Conservation (phyloP, 2,888 invertebrate species). For the Hirudinaria manillensis region DNA sequence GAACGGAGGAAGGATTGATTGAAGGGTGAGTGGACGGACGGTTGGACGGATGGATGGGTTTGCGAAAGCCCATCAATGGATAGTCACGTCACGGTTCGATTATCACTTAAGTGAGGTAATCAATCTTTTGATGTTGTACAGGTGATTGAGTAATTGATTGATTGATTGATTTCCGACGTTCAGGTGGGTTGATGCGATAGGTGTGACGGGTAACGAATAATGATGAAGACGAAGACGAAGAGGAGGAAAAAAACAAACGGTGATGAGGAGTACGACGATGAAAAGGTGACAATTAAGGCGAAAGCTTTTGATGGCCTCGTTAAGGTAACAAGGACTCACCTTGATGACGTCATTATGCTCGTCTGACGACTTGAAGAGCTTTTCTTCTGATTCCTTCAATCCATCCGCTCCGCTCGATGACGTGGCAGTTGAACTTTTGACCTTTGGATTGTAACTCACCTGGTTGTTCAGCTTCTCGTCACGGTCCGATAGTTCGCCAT, state of each 20-base stretch:
- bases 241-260: background rate
- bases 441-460: background rate
- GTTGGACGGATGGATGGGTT: no score
- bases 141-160: no score
- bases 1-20: no score
- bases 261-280: slow-evolving; percentile 1
- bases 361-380: background rate
- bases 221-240: background rate
- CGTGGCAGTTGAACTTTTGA: slow-evolving; percentile 11
- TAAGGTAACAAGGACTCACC: background rate
- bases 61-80: no score
- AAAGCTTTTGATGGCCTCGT: background rate
- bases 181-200: no score
- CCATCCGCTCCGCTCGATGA: background rate
- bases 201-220: background rate
- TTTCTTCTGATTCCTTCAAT: slow-evolving; percentile 7
- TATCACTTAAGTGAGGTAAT: no score
- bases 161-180: no score
- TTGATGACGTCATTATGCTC: background rate
- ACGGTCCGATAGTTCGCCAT: slow-evolving; percentile 9
- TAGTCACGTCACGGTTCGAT: no score
- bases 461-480: slow-evolving; percentile 11
- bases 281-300: background rate
- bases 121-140: no score
- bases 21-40: no score